Base-by-base conservation (phyloP, 2,888 invertebrate species). In the Campopleginae sp. region DNA sequence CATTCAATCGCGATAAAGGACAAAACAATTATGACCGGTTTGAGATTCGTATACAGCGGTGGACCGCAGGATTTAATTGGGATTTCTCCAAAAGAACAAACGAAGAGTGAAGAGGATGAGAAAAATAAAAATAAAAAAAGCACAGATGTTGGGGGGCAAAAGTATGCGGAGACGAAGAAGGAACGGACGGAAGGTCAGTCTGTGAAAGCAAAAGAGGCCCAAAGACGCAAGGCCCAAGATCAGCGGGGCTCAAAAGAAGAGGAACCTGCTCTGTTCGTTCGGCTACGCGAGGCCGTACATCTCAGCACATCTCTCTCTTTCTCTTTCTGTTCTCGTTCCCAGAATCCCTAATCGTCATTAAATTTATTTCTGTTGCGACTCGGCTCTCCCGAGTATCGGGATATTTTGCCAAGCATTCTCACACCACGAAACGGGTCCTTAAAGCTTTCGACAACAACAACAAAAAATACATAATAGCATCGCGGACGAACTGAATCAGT, bases 261-360 rank as follows among this genome's bases (percentile, higher is more conserved):
- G 75, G 84, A 87, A 91, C 90, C 90, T 89, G 91, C 88, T 88
- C 84, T 86, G 88, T 86, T 82, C 88, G 72, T 78, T 83, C 63
- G 82, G 46, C 51, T 63, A n/a, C 42, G 44, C 48, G 76, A 77
- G 61, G 63, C 48, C 72, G 63, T 48, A 61, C 76, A 27, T 54
- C 51, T 38, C 66, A 23, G 38, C 54, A 17, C 38, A 58, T 68
- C 61, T 68, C 23, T 17, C 48, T 48, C 76, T 54, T 33, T 63
- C 63, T 75, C 68, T n/a, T 76, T 17, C 75, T 54, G 75, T 42
- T 54, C 54, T 78, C 86, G 85, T 93, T 93, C 92, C 84, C 80
- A 87, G 92, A 93, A 93, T 92, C 91, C 89, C 91, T 93, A 93
- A 93, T 92, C 92, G 92, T 92, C 93, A 93, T 93, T 92, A 92